Conservation (phyloP, 2,888 invertebrate species). For the Ophion slaviceki region DNA sequence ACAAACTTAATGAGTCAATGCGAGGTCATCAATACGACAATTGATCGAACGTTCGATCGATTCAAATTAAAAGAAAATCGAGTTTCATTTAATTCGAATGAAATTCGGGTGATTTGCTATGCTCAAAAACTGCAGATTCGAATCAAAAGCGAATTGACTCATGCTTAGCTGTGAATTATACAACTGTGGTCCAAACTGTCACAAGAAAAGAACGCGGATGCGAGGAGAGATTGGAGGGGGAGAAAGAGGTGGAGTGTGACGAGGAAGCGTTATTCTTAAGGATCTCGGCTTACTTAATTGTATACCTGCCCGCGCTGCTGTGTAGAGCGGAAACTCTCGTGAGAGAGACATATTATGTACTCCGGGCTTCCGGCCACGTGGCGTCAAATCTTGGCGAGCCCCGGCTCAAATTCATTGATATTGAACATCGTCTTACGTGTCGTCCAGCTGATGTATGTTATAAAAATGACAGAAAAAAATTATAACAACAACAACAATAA, state of each 20-base stretch:
- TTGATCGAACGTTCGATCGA: too few relatives aligned
- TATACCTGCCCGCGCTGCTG: conserved; percentile 16
- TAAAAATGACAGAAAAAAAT: conserved; percentile 14
- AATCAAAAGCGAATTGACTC: neutral
- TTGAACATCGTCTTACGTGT: conserved; percentile 28
- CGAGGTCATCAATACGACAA: too few relatives aligned
- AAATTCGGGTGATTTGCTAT: neutral
- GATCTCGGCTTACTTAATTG: conserved; percentile 58
- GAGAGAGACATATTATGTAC: conserved; percentile 70
- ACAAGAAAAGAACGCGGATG: conserved; percentile 56
- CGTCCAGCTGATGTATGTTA: conserved; percentile 47
- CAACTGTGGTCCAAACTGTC: neutral
- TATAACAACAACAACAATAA: neutral
- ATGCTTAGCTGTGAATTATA: neutral
- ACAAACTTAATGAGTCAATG: too few relatives aligned
- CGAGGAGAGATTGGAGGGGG: conserved; percentile 39
- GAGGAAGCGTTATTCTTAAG: conserved; percentile 59
- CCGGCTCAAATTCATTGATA: conserved; percentile 36
- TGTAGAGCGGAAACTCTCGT: conserved; percentile 75
- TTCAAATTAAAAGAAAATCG: neutral
- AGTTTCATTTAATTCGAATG: neutral
- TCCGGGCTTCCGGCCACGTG: conserved; percentile 82
- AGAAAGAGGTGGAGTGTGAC: conserved; percentile 11
- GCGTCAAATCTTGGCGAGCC: conserved; percentile 61
- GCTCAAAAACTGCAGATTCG: neutral